Evolutionary conservation across 2,888 invertebrate genomes (phyloP), one percentile per base, ranked within the genome.

Genomic region (Cabera pusaria): DNA sequence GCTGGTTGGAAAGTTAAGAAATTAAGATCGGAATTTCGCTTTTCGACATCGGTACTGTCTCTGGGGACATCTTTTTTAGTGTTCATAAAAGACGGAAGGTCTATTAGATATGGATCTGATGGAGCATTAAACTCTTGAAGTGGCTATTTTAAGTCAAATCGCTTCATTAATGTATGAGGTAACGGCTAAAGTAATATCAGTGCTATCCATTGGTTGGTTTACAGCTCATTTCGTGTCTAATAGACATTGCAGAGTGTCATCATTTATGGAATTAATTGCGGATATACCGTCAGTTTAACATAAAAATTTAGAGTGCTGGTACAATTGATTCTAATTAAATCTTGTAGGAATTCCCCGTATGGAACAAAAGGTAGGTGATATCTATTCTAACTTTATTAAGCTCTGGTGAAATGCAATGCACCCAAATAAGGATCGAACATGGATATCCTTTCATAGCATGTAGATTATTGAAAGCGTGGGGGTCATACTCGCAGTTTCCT

Each of bases 1-100:
- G 16, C 5, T 21, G 32, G 27, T 31, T 27, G 6, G 25, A 35
- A 41, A 41, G 35, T 36, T 7, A 38, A 27, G 27, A 39, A 38
- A 41, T 40, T 26, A 35, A 38, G 7, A 25, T 41, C 10, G 28
- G 35, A 29, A 38, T 39, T 39, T 34, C 22, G 36, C 20, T 24
- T 32, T 21, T 16, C 23, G 32, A 21, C 12, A 36, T 42, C 21
- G 5, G 5, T 8, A 14, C 19, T 2, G 28, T 18, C 5, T 6
- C n/a, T 1, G n/a, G 10, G 6, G 21, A 14, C 8, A 16, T n/a
- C 31, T 9, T 21, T 6, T 31, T 31, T 6, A 22, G 16, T 22
- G 31, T 6, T 9, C 8, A 22, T 31, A 32, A 23, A 24, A 32
- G 7, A 6, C 22, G 7, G n/a, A 20, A 9, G 11, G 23, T 6